Evolutionary conservation across 2,113 vertebrate species (phyloP).

Genomic region (Pyrgilauda ruficollis): DNA sequence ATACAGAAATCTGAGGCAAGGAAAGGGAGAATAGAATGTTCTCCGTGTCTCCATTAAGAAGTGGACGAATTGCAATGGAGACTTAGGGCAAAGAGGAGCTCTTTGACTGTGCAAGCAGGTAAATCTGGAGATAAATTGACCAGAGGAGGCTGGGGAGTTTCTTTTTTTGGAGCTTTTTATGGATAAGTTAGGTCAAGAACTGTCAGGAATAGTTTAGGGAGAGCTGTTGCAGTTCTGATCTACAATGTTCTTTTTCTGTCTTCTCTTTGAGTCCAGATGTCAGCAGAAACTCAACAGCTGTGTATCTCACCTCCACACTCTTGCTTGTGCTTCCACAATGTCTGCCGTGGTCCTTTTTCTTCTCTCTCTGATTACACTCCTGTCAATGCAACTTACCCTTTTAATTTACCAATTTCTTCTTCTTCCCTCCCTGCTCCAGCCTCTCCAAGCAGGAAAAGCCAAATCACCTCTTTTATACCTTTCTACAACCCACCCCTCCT

Average conservation of each 20-base stretch:
- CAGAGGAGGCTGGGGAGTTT: neutral
- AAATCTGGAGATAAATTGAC: neutral
- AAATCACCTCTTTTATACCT: neutral
- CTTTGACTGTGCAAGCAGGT: neutral
- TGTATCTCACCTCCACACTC: neutral
- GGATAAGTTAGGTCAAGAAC: neutral
- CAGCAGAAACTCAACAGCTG: conserved; percentile 10
- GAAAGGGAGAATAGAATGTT: neutral
- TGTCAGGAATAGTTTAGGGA: neutral
- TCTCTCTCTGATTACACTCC: neutral
- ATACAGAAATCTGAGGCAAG: neutral
- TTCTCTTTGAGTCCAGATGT: conserved; percentile 5
- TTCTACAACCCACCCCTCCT: neutral
- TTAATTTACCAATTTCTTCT: neutral
- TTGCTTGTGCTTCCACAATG: neutral
- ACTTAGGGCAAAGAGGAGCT: neutral
- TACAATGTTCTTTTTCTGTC: neutral
- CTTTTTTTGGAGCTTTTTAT: neutral
- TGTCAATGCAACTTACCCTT: neutral
- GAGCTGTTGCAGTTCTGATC: neutral
- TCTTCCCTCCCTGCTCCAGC: neutral
- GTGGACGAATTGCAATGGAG: neutral
- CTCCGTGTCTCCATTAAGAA: neutral
- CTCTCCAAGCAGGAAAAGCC: neutral
- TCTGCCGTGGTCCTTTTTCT: neutral